A percentile compares a stretch with the other conserved stretches of the same genome.
Evolutionary conservation across 1,140 invertebrate species (phyloP).

Genomic region (Druon quercuslanigerum): DNA sequence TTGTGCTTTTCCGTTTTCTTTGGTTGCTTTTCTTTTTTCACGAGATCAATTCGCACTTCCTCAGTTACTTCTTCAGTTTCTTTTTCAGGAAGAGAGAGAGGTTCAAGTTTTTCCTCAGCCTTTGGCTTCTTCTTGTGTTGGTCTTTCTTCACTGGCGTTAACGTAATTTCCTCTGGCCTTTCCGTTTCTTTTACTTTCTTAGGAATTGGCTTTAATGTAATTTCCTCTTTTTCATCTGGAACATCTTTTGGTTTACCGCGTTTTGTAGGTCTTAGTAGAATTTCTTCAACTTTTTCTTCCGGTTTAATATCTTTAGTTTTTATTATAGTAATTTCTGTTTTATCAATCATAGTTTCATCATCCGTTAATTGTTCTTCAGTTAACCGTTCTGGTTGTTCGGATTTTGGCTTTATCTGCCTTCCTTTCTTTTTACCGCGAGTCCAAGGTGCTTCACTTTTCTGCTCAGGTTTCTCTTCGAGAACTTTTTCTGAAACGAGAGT

Average conservation of each 20-base stretch:
- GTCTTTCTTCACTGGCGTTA: not conserved
- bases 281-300: no score
- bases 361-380: slow-evolving; percentile 55
- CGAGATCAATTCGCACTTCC: slow-evolving; percentile 43
- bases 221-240: slow-evolving; percentile 59
- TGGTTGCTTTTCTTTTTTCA: slow-evolving; percentile 37
- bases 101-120: no score
- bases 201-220: slow-evolving; percentile 63
- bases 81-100: slow-evolving; percentile 51
- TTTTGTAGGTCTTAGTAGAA: slow-evolving; percentile 49
- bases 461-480: slow-evolving; percentile 61
- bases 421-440: slow-evolving; percentile 69
- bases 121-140: slow-evolving; percentile 46
- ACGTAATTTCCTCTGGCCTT: slow-evolving; percentile 59
- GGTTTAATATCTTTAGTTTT: slow-evolving; percentile 71
- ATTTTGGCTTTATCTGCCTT: slow-evolving; percentile 70
- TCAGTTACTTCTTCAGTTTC: slow-evolving; percentile 72
- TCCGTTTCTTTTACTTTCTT: slow-evolving; percentile 56
- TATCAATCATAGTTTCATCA: slow-evolving; percentile 53
- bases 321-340: slow-evolving; percentile 57
- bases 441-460: slow-evolving; percentile 66
- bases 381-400: slow-evolving; percentile 42
- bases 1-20: not conserved
- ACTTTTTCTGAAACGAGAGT: slow-evolving; percentile 41
- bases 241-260: slow-evolving; percentile 44